Conservation (phyloP, 2,888 invertebrate genomes). For the Pecten maximus region DNA sequence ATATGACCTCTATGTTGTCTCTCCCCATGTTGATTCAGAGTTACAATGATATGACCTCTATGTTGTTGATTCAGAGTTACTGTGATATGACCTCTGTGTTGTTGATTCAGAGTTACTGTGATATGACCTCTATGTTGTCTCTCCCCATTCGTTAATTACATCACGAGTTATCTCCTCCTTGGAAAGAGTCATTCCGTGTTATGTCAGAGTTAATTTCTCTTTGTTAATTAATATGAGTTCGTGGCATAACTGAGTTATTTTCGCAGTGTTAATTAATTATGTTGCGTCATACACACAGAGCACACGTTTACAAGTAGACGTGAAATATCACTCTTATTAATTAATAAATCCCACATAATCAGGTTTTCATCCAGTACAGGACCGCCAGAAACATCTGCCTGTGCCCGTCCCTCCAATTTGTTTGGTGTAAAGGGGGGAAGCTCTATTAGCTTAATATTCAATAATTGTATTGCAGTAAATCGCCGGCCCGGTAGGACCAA, state of each 20-base stretch:
- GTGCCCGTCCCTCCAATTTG: not conserved
- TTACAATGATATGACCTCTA: no score
- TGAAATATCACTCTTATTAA: slow-evolving; percentile 10
- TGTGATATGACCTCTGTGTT: no score
- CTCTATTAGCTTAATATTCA: not conserved
- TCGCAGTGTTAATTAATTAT: not conserved
- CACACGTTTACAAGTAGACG: not conserved
- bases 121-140: no score
- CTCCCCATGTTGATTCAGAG: no score
- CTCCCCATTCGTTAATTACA: not conserved
- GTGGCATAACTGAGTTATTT: not conserved
- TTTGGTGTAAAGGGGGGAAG: not conserved
- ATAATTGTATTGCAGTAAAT: not conserved
- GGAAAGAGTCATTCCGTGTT: not conserved
- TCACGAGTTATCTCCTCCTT: not conserved
- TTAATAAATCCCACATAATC: slow-evolving; percentile 9
- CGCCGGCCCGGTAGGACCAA: not conserved
- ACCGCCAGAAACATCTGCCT: not conserved
- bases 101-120: no score
- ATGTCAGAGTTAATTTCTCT: not conserved
- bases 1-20: no score
- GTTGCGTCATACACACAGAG: not conserved
- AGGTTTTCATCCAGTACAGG: not conserved
- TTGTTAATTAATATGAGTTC: not conserved
- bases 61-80: no score